A percentile compares a stretch with the other conserved stretches of the same genome.
Conservation (phyloP, 2,797 vertebrate genomes). For the Cirrhinus mrigala region DNA sequence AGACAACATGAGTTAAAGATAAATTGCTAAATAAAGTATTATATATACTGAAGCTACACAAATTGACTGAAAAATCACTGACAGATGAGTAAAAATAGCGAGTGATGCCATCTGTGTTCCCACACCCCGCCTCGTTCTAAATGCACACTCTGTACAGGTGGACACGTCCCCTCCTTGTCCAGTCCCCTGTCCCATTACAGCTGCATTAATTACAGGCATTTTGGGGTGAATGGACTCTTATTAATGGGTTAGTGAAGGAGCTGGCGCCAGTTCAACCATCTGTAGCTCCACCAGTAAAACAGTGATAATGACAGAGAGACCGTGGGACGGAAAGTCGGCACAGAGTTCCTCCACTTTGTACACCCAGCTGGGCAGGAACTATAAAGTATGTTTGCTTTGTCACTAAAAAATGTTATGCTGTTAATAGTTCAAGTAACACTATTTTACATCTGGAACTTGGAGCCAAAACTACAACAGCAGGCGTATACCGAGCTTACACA, state of each 20-base stretch:
- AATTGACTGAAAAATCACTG: background rate
- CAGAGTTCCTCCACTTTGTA: background rate
- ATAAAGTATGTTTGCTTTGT: background rate
- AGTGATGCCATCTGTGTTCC: background rate
- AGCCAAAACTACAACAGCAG: background rate
- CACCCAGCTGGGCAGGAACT: background rate
- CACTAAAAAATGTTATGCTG: background rate
- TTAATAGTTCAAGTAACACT: background rate
- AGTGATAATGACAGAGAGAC: slow-evolving; percentile 65
- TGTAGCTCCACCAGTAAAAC: slow-evolving; percentile 47
- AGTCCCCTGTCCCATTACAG: slow-evolving; percentile 12
- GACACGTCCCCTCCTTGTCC: background rate
- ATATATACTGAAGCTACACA: too few relatives aligned
- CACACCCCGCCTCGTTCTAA: slow-evolving; percentile 1
- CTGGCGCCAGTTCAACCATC: slow-evolving; percentile 26
- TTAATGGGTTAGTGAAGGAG: slow-evolving; percentile 37
- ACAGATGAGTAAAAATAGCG: background rate
- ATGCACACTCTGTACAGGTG: background rate
- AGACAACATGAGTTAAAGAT: background rate
- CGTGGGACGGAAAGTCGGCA: slow-evolving; percentile 28
- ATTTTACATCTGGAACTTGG: background rate
- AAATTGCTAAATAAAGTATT: background rate
- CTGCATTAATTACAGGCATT: slow-evolving; percentile 48
- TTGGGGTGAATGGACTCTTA: slow-evolving; percentile 49
- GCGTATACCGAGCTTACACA: background rate